A percentile compares a stretch with the other conserved stretches of the same genome.
phyloP scores from a whole-genome alignment of 2,113 vertebrate genomes.

The Syrrhaptes paradoxus region DNA sequence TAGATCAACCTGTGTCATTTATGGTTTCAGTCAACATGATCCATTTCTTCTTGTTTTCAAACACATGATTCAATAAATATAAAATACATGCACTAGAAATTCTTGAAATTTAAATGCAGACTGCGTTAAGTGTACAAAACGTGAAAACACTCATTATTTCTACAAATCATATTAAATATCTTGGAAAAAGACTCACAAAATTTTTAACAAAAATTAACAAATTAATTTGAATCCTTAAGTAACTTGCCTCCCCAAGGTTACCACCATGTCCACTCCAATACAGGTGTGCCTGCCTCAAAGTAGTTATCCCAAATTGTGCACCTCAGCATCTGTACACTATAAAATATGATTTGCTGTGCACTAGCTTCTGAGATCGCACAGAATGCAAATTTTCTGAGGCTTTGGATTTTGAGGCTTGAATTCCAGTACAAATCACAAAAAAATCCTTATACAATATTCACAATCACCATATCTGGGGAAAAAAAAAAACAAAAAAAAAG shows the following conservation, averaged over 20 bases:
- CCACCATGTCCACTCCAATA: fast-evolving
- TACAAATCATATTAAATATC: neutral
- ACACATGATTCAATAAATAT: neutral
- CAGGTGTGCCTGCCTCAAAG: neutral
- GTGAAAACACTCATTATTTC: neutral
- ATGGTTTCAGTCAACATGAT: neutral
- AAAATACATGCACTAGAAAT: neutral
- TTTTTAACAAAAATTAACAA: neutral
- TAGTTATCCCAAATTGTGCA: neutral
- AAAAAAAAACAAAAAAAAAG: neutral
- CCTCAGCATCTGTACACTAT: neutral
- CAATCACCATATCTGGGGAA: neutral
- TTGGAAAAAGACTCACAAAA: neutral
- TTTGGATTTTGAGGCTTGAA: neutral
- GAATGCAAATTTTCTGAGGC: neutral
- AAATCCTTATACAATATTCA: neutral
- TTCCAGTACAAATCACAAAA: neutral
- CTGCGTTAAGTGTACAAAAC: neutral
- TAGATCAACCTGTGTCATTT: neutral
- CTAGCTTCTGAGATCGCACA: neutral
- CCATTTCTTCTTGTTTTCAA: neutral
- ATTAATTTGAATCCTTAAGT: neutral
- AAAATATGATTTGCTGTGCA: neutral
- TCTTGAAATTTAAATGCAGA: neutral
- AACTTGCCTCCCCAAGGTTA: neutral